Evolutionary conservation across 2,888 invertebrate genomes (phyloP).

Genomic region (Odontothrips loti): DNA sequence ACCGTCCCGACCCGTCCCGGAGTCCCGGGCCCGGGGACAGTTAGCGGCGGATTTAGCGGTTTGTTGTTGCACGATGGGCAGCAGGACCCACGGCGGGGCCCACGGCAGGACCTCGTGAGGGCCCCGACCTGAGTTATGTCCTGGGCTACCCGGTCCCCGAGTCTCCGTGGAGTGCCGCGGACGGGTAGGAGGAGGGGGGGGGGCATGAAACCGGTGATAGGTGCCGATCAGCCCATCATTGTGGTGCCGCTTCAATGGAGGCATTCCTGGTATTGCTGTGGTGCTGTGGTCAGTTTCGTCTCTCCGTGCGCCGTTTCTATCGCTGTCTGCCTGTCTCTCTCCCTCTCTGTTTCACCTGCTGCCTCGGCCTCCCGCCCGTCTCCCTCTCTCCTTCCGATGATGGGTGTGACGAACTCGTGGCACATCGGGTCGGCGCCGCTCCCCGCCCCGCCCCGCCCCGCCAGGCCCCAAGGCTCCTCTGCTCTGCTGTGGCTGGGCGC

Average conservation of each 20-base stretch:
- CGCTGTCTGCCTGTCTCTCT: not conserved
- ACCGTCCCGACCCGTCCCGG: too few relatives aligned
- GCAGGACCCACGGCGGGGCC: not conserved
- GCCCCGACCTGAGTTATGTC: not conserved
- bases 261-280: constrained; percentile 6
- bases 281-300: not conserved
- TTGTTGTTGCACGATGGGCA: not conserved
- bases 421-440: not conserved
- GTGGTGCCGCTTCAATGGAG: constrained; percentile 4
- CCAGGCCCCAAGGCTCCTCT: not conserved
- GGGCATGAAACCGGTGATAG: not conserved
- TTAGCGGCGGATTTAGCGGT: constrained; percentile 21
- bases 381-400: not conserved
- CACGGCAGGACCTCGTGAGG: not conserved
- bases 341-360: not conserved
- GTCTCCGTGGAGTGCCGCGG: not conserved
- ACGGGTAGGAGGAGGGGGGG: not conserved
- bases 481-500: not conserved
- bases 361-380: not conserved
- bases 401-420: not conserved
- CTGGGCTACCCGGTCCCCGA: not conserved
- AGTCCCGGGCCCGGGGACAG: not conserved
- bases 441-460: too few relatives aligned
- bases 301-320: not conserved
- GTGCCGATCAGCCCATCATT: constrained; percentile 2